Conservation (phyloP, 2,888 invertebrate species). For the Dyspetes luteomarginatus region DNA sequence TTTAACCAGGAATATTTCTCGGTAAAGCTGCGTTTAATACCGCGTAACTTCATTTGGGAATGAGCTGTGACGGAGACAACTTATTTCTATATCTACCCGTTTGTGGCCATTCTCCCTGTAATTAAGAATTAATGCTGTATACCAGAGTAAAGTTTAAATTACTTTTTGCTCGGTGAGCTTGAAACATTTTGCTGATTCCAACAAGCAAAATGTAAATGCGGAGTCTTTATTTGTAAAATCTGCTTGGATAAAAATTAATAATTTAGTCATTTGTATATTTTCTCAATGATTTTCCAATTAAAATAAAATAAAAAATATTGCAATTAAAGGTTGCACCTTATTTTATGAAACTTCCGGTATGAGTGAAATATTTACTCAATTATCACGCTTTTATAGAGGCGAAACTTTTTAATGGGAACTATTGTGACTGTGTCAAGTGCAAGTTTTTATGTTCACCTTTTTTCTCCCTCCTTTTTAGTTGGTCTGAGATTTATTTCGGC, state of each 20-base stretch:
- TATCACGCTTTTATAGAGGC: no score
- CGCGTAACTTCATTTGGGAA: conserved; percentile 43
- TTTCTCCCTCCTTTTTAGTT: no score
- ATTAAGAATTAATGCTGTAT: conserved; percentile 47
- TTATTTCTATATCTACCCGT: conserved; percentile 18
- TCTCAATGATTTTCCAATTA: no score
- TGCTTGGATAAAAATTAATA: neutral
- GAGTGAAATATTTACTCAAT: no score
- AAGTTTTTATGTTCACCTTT: no score
- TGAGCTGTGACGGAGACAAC: conserved; percentile 49
- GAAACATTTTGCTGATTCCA: neutral
- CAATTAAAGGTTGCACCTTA: no score
- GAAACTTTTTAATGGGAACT: no score
- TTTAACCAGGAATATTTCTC: conserved; percentile 34
- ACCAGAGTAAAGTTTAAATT: conserved; percentile 30
- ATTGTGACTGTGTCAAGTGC: no score
- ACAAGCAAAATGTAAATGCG: neutral
- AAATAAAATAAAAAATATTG: no score
- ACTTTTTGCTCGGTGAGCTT: conserved; percentile 33
- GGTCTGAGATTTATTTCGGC: no score
- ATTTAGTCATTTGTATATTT: no score
- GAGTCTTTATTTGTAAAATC: neutral
- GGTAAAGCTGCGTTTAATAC: conserved; percentile 45
- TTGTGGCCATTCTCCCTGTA: neutral
- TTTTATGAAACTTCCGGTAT: no score